These are phyloP conservation scores for Mormyrops boulengeri DNA, from an alignment of 2,797 vertebrate species.

Conservation along the genomic window DNA sequence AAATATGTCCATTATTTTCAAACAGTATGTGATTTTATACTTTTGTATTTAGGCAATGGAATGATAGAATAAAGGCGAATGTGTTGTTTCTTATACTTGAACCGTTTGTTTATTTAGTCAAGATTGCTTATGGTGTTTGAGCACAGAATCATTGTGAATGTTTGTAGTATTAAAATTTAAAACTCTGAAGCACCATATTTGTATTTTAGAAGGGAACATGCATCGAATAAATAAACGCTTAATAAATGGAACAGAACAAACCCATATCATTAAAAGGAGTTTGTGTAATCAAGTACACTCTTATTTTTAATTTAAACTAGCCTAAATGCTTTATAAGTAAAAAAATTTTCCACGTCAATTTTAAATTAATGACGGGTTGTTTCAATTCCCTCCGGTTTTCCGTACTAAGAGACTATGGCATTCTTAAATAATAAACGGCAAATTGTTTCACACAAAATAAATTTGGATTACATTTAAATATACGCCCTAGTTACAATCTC, in stretches of 20 bases:
- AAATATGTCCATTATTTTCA: constrained; percentile 23
- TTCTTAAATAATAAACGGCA: neutral
- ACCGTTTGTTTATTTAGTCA: neutral
- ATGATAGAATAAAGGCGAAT: neutral
- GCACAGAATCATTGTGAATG: neutral
- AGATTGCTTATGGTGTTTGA: neutral
- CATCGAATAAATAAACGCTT: neutral
- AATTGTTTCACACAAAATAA: neutral
- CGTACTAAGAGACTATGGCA: neutral
- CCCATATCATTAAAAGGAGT: neutral
- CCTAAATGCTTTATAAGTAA: neutral
- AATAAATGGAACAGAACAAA: neutral
- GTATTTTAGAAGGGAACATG: neutral
- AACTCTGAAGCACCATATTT: neutral
- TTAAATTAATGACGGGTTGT: neutral
- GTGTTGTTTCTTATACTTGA: neutral
- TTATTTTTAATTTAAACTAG: neutral
- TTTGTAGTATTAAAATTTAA: neutral
- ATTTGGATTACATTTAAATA: neutral
- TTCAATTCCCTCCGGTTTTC: neutral
- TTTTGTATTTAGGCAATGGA: constrained; percentile 11
- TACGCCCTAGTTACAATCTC: neutral
- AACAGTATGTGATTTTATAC: constrained; percentile 15
- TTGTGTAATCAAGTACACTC: neutral
- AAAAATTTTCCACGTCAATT: neutral